These are phyloP conservation scores for Sapayoa aenigma DNA, from an alignment of 2,113 vertebrate genomes.

Conservation along the genomic window DNA sequence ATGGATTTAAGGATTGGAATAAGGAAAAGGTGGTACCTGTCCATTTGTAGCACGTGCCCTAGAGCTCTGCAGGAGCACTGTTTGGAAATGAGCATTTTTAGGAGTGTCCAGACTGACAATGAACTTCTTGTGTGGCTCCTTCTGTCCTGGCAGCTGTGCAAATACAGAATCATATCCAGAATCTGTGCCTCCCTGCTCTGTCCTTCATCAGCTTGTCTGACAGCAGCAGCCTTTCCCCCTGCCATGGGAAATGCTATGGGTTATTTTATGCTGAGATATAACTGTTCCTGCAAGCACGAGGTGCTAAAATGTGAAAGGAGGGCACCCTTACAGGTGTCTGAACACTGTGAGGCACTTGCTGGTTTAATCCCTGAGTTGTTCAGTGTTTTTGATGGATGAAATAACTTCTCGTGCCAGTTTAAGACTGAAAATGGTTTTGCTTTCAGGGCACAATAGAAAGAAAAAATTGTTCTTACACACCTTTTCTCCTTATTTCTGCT, in stretches of 20 bases:
- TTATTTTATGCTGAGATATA: neutral
- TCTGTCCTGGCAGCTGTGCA: neutral
- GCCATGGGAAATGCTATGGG: rapidly evolving
- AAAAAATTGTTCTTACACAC: neutral
- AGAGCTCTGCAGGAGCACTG: neutral
- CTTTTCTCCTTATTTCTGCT: neutral
- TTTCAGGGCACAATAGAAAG: neutral
- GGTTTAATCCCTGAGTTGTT: neutral
- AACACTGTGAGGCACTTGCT: neutral
- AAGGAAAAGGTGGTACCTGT: neutral
- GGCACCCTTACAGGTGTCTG: neutral
- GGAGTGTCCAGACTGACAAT: neutral
- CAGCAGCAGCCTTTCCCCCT: neutral
- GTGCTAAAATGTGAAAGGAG: neutral
- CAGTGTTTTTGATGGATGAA: neutral
- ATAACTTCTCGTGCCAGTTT: neutral
- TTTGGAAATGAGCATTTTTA: neutral
- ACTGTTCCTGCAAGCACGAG: neutral
- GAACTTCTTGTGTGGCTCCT: neutral
- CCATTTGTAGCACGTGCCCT: neutral
- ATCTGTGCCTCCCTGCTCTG: neutral
- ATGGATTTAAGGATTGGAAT: neutral
- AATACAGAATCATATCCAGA: neutral
- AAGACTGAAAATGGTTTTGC: neutral
- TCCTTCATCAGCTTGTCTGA: neutral